A percentile compares a stretch with the other conserved stretches of the same genome.
Evolutionary conservation across 2,888 invertebrate species (phyloP).

Genomic region (Imbricaverruca yamaguchii): DNA sequence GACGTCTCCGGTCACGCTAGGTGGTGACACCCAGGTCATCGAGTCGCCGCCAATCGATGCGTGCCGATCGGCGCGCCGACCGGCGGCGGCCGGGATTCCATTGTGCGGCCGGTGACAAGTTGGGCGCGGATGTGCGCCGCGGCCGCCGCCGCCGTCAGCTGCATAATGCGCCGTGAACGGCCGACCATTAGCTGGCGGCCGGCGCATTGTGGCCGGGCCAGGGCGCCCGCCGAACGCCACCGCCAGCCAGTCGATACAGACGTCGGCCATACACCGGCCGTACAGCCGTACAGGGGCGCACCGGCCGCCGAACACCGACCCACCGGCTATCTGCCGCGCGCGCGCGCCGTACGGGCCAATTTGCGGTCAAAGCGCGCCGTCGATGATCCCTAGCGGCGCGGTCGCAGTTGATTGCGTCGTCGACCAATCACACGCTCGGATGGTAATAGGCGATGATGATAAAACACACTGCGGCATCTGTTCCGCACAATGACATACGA

Average conservation of each 20-base stretch:
- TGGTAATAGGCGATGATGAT: conserved; percentile 10
- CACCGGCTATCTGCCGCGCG: not conserved
- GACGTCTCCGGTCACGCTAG: no score
- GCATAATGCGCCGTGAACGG: not conserved
- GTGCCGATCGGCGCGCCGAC: not conserved
- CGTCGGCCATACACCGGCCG: not conserved
- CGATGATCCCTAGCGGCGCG: not conserved
- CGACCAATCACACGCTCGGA: conserved; percentile 12
- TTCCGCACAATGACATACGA: not conserved
- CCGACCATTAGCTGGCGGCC: not conserved
- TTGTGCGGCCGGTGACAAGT: not conserved
- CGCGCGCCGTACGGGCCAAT: not conserved
- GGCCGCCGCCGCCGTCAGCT: not conserved
- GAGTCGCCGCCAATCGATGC: not conserved
- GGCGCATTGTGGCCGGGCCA: not conserved
- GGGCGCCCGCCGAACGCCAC: not conserved
- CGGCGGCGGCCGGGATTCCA: not conserved
- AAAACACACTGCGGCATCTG: conserved; percentile 16
- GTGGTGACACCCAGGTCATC: no score
- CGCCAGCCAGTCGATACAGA: not conserved
- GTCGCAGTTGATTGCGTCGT: not conserved
- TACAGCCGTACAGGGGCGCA: no score
- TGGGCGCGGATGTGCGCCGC: not conserved
- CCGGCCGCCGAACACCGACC: no score
- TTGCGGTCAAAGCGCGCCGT: not conserved